Percentiles rank a stretch among this genome's conserved stretches.
phyloP scores from a whole-genome alignment of 2,888 invertebrate genomes.

The Himalopsyche japonica region DNA sequence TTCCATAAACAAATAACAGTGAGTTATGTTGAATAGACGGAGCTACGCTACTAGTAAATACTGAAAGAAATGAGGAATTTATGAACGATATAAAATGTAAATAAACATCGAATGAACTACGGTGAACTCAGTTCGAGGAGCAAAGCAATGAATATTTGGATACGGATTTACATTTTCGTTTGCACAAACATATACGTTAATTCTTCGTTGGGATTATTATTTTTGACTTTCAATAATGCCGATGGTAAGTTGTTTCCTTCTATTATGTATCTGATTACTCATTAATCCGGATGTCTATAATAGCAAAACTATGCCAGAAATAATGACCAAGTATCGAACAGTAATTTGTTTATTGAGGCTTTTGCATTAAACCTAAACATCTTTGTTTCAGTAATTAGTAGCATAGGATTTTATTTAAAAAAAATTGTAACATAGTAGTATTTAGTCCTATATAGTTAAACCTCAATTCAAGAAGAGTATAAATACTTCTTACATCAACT shows the following conservation, averaged over 20 bases:
- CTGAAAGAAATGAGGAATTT: neutral
- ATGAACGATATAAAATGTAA: conserved; percentile 11
- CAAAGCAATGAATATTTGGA: conserved; percentile 23
- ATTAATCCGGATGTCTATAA: neutral
- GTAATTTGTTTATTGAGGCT: neutral
- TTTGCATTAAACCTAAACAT: neutral
- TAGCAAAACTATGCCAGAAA: neutral
- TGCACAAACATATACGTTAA: conserved; percentile 4
- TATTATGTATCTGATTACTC: neutral
- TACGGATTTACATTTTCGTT: conserved; percentile 5
- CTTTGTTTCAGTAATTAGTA: neutral
- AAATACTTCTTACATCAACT: too few species aligned
- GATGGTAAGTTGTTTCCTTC: conserved; percentile 9
- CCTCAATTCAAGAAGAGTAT: too few species aligned
- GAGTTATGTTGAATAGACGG: neutral
- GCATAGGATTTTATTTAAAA: too few species aligned
- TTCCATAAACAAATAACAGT: neutral
- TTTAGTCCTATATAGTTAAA: too few species aligned
- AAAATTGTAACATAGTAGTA: too few species aligned
- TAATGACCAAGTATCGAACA: too few species aligned
- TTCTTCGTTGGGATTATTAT: conserved; percentile 2
- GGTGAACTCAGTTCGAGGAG: neutral
- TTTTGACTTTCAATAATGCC: conserved; percentile 9
- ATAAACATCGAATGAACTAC: conserved; percentile 13
- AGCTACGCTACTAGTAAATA: neutral